phyloP scores from a whole-genome alignment of 2,113 vertebrate species.

The Peromyscus polionotus region DNA sequence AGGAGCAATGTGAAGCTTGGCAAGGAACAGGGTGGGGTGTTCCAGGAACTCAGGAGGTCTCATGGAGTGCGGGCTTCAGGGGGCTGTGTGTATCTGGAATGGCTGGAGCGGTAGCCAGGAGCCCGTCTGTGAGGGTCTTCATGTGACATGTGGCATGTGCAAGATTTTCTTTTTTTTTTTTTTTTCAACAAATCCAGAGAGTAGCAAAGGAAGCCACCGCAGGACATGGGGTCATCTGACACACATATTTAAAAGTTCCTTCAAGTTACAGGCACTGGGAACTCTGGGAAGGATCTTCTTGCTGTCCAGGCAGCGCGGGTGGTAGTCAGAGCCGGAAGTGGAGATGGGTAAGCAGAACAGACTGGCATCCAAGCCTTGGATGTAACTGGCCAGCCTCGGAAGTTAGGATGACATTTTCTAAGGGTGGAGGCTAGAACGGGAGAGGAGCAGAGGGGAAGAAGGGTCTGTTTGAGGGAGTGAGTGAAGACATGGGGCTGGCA shows the following conservation, averaged over 20 bases:
- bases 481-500: neutral
- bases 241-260: neutral
- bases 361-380: neutral
- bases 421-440: neutral
- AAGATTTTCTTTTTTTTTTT: neutral
- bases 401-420: neutral
- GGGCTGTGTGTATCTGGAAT: neutral
- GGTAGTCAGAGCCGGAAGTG: neutral
- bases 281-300: neutral
- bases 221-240: neutral
- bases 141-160: fast-evolving
- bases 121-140: neutral
- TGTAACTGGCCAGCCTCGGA: neutral
- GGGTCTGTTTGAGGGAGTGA: neutral
- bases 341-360: neutral
- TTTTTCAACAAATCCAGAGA: neutral
- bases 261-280: neutral
- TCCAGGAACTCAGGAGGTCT: neutral
- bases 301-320: neutral
- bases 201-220: neutral
- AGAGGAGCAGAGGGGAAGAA: neutral
- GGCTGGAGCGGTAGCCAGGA: neutral
- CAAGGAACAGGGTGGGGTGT: neutral
- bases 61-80: neutral
- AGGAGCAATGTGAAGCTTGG: neutral